These are phyloP conservation scores for Adela reaumurella DNA, from an alignment of 2,888 invertebrate genomes.

Conservation along the genomic window DNA sequence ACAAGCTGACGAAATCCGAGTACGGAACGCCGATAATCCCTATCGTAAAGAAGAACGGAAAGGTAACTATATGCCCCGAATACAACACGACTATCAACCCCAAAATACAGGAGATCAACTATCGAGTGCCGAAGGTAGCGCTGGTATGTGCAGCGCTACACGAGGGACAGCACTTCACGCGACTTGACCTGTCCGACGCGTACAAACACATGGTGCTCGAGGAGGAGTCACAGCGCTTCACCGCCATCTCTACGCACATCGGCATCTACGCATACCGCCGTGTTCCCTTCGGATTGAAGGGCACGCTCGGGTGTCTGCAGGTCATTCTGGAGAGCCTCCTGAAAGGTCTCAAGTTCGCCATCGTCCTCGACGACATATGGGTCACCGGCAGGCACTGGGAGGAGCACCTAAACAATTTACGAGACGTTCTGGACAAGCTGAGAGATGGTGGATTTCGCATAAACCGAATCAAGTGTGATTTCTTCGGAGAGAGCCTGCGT, in stretches of 20 bases:
- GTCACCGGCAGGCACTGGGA: conserved; percentile 6
- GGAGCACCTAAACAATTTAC: conserved; percentile 5
- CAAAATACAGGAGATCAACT: conserved; percentile 10
- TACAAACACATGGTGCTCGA: conserved; percentile 5
- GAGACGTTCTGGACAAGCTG: conserved; percentile 7
- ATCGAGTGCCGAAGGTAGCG: conserved; percentile 6
- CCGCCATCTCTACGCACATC: conserved; percentile 11
- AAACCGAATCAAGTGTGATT: conserved; percentile 4
- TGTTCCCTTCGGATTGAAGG: conserved; percentile 6
- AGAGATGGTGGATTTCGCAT: conserved; percentile 9
- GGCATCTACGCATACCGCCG: conserved; percentile 7
- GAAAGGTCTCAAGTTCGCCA: conserved; percentile 9
- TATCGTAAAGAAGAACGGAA: conserved; percentile 10
- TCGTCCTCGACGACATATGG: conserved; percentile 12
- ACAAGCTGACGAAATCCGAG: conserved; percentile 9
- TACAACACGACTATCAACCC: conserved; percentile 15
- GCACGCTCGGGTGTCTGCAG: conserved; percentile 12
- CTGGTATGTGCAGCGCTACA: conserved; percentile 7
- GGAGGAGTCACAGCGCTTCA: conserved; percentile 8
- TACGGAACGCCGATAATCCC: conserved; percentile 15
- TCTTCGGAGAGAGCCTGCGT: background rate
- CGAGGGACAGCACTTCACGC: conserved; percentile 6
- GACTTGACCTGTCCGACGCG: conserved; percentile 6
- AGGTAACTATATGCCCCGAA: conserved; percentile 6
- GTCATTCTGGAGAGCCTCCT: conserved; percentile 14